Base-by-base conservation (phyloP, 2,113 vertebrate genomes). In the Petromus typicus region DNA sequence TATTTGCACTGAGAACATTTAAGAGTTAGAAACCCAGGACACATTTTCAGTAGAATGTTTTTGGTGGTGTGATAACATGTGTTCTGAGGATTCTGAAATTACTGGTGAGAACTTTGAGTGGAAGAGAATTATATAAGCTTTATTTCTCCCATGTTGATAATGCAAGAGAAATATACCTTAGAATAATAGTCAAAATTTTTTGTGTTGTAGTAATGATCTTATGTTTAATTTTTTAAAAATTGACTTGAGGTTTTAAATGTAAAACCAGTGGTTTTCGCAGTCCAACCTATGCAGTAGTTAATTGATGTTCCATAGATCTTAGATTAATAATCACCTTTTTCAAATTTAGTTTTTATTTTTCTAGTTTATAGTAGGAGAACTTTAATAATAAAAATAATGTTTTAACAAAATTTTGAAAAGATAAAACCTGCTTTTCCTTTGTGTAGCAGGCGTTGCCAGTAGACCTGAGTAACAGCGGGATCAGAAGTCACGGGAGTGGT, bases 401-500 rank as follows among this genome's bases (percentile, higher is more conserved):
- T 97, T 95, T 95, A 54, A 34, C 0, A 57, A 73, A 34, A 69
- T 80, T 97, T 73, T 90, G 66, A 89, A 95, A 91, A 96, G 93
- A 17, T 97, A 95, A 96, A 94, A 79, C 75, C 59, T 18, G 83
- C 82, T 34, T 94, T 23, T 81, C 98, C 64, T 98, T 97, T 95
- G 83, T 32, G 16, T 97, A 99, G 99, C 99, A 99, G 99, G 99
- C 99, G 4, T 97, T 99, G 96, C 99, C 99, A 20, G 99, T 99
- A 84, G 99, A 99, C 98, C 98, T 99, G 97, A 99, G 99, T 99
- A 99, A 97, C 98, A 99, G 97, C 73, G 98, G 98, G 16, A 98
- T 99, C 98, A 98, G 99, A 90, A 99, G 98, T 89, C 98, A 99
- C 48, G 99, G 99, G 73, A 98, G 98, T 92, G 97, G 98, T 64